Conservation (phyloP, 1,140 invertebrate species). For the Bombus terrestris region DNA sequence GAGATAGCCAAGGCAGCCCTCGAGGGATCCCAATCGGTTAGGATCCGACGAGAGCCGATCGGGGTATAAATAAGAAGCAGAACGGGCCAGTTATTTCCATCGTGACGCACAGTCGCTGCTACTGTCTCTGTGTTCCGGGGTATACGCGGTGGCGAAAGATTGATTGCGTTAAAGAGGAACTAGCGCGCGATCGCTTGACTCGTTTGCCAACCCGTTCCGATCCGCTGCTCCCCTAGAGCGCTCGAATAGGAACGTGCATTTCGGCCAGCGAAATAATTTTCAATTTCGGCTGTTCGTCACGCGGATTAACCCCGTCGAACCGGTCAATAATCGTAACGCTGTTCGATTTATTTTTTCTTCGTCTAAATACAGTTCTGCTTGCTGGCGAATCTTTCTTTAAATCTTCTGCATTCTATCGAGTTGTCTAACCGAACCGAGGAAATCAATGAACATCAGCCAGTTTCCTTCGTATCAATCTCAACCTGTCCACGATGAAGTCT, state of each 20-base stretch:
- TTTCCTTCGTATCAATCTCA: neutral
- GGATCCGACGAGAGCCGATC: neutral
- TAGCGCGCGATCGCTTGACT: constrained; percentile 12
- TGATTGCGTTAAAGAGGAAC: constrained; percentile 54
- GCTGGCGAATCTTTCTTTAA: neutral
- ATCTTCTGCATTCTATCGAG: neutral
- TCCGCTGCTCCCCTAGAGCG: neutral
- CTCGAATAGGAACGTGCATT: neutral
- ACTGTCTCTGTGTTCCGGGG: neutral
- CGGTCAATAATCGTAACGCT: neutral
- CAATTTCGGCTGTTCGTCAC: neutral
- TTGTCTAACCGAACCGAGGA: neutral
- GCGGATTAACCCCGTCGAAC: neutral
- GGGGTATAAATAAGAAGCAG: constrained; percentile 11
- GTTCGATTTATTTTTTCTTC: neutral
- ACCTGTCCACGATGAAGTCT: neutral
- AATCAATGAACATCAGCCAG: constrained; percentile 31
- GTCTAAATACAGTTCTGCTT: neutral
- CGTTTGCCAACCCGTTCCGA: constrained; percentile 19
- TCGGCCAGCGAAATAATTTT: constrained; percentile 18
- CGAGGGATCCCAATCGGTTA: neutral
- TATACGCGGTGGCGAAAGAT: constrained; percentile 24
- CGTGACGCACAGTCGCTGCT: neutral
- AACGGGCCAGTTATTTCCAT: constrained; percentile 11
- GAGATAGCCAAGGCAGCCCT: neutral